Conservation (phyloP, 2,113 vertebrate species). For the Microtus richardsoni region DNA sequence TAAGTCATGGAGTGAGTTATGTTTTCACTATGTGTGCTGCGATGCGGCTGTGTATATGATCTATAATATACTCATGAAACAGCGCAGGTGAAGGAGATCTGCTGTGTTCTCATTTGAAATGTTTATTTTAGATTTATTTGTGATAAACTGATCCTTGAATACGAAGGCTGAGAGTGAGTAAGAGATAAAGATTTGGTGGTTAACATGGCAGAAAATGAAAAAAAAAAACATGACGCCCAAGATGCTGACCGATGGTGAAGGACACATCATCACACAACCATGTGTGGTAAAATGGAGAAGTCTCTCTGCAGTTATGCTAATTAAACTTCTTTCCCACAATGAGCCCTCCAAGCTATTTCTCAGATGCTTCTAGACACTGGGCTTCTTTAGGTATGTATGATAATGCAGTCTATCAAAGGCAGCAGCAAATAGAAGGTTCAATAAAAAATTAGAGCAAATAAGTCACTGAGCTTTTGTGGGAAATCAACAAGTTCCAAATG, state of each 20-base stretch:
- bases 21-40: background rate
- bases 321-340: background rate
- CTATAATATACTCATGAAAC: background rate
- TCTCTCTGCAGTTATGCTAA: background rate
- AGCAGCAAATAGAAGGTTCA: background rate
- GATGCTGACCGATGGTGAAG: background rate
- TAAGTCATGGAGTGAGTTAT: background rate
- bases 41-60: background rate
- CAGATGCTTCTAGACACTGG: background rate
- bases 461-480: background rate
- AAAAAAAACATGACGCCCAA: background rate
- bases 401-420: background rate
- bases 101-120: background rate
- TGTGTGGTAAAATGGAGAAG: background rate
- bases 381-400: background rate
- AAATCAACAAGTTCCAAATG: background rate
- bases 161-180: background rate
- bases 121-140: background rate
- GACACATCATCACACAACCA: no score
- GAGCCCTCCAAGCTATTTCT: background rate
- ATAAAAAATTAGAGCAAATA: background rate
- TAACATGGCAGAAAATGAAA: constrained; percentile 33
- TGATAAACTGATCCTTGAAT: constrained; percentile 23
- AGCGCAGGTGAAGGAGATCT: background rate
- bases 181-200: background rate